These are phyloP conservation scores for Amitus sp. DNA, from an alignment of 2,888 invertebrate genomes.

Conservation along the genomic window DNA sequence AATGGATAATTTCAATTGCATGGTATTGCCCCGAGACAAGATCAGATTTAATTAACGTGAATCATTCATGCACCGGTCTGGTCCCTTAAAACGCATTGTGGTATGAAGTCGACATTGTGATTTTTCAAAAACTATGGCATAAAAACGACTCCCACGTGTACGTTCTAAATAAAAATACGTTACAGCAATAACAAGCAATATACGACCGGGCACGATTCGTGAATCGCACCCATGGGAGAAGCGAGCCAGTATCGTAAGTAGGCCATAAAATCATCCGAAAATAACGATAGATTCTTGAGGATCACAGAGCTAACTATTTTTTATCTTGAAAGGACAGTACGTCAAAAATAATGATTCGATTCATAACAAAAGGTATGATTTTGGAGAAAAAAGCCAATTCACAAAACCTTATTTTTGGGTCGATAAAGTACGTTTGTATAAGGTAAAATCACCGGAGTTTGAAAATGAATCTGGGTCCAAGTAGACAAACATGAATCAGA, in stretches of 20 bases:
- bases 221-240: conserved; percentile 31
- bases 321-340: conserved; percentile 14
- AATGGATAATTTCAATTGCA: too few relatives aligned
- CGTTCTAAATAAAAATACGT: conserved; percentile 32
- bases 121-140: conserved; percentile 15
- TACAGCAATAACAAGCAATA: conserved; percentile 28
- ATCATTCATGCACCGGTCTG: conserved; percentile 13
- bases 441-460: too few relatives aligned
- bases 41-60: conserved; percentile 11
- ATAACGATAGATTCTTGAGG: conserved; percentile 31
- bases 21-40: too few relatives aligned
- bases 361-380: too few relatives aligned
- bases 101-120: conserved; percentile 2
- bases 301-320: conserved; percentile 22
- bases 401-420: too few relatives aligned
- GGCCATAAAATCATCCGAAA: conserved; percentile 36
- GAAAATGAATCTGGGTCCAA: too few relatives aligned
- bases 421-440: too few relatives aligned
- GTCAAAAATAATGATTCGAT: conserved; percentile 19
- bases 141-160: conserved; percentile 33
- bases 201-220: conserved; percentile 32
- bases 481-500: too few relatives aligned
- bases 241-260: conserved; percentile 30
- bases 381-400: too few relatives aligned
- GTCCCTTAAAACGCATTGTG: conserved; percentile 8